These are phyloP conservation scores for Aphrocallistes beatrix DNA, from an alignment of 37 sponge, comb jelly and placozoan species.

Conservation along the genomic window DNA sequence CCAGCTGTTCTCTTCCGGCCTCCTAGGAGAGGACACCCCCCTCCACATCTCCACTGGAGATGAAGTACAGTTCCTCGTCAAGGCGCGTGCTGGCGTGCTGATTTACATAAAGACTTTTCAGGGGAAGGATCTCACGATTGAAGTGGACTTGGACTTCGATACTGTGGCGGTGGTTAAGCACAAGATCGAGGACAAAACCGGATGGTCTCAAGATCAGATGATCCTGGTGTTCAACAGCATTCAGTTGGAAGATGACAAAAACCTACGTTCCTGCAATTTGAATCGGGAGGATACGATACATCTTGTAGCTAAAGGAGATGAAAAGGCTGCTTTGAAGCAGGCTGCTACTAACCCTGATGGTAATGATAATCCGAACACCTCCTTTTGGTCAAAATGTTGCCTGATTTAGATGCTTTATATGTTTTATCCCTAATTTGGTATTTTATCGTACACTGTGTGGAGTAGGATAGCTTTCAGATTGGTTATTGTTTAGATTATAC, in stretches of 20 bases:
- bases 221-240: neutral
- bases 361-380: no score
- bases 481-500: no score
- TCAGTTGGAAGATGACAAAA: neutral
- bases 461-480: no score
- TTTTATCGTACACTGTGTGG: no score
- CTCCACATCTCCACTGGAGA: no score
- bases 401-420: no score
- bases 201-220: neutral
- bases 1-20: neutral
- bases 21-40: no score
- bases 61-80: no score
- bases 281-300: conserved; percentile 1
- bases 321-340: neutral
- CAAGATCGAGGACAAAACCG: conserved; percentile 5
- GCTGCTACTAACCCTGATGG: no score
- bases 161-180: neutral
- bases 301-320: neutral
- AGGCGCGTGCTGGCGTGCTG: neutral
- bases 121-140: neutral
- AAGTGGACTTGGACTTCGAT: conserved; percentile 7
- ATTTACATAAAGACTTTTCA: conserved; percentile 6
- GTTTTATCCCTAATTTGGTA: no score
- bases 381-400: no score
- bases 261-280: neutral